These are phyloP conservation scores for Paramormyrops kingsleyae DNA, from an alignment of 2,113 vertebrate species.

Conservation along the genomic window DNA sequence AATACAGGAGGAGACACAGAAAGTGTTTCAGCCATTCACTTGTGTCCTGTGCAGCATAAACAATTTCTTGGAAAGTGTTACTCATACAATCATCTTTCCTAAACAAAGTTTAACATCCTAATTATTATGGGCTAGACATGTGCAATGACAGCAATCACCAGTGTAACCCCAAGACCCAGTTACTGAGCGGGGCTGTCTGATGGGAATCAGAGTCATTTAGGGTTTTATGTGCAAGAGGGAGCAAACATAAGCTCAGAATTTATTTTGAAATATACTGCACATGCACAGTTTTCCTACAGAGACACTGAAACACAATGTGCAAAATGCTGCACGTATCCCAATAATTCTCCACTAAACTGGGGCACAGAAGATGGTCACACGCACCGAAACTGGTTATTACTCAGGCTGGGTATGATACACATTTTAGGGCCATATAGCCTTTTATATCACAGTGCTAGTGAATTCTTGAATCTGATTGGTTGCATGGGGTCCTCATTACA, in stretches of 20 bases:
- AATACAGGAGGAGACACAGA: not conserved
- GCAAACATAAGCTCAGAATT: not conserved
- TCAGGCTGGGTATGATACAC: not conserved
- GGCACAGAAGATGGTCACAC: not conserved
- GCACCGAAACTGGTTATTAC: not conserved
- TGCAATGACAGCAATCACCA: not conserved
- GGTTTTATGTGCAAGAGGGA: not conserved
- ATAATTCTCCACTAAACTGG: not conserved
- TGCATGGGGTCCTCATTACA: not conserved
- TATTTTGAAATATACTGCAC: not conserved
- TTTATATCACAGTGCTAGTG: not conserved
- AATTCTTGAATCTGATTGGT: not conserved
- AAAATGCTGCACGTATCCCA: not conserved
- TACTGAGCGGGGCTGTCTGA: not conserved
- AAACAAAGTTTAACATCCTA: not conserved
- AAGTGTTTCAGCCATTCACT: not conserved
- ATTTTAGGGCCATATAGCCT: not conserved
- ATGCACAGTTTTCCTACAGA: not conserved
- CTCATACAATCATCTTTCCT: not conserved
- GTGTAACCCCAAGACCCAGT: not conserved
- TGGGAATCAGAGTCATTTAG: not conserved
- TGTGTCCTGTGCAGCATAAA: not conserved
- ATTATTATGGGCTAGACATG: not conserved
- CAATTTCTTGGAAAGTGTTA: not conserved
- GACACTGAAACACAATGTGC: not conserved